Percentiles rank a stretch among this genome's conserved stretches.
Conservation (phyloP, 2,113 vertebrate genomes). For the Poecile atricapillus region DNA sequence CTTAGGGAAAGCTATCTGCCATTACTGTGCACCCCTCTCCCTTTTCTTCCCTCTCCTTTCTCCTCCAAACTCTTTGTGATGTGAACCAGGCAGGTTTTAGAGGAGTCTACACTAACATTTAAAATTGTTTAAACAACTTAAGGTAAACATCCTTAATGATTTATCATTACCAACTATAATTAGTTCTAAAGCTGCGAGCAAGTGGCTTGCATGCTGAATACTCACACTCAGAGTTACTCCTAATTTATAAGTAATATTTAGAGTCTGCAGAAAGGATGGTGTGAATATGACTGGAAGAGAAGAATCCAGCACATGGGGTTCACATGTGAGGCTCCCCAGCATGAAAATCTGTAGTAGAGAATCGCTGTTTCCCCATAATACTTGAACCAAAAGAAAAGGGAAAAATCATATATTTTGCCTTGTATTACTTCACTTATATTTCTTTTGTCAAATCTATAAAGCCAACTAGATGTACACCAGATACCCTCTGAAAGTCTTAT, state of each 20-base stretch:
- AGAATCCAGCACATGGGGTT: not conserved
- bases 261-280: not conserved
- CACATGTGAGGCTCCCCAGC: not conserved
- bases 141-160: not conserved
- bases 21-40: fast-evolving
- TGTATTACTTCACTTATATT: fast-evolving
- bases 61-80: not conserved
- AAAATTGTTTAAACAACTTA: not conserved
- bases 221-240: not conserved
- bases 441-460: not conserved
- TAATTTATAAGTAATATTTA: not conserved
- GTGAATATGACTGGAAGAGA: not conserved
- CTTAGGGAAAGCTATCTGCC: not conserved
- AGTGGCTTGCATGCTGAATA: not conserved
- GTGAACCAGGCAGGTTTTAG: not conserved
- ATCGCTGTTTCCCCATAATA: not conserved
- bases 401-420: fast-evolving
- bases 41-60: not conserved
- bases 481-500: not conserved
- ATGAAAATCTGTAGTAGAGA: not conserved
- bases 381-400: not conserved
- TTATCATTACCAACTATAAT: not conserved
- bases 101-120: not conserved
- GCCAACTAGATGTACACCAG: not conserved
- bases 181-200: not conserved